Evolutionary conservation across 2,797 vertebrate genomes (phyloP).

Genomic region (Cottoperca gobio): DNA sequence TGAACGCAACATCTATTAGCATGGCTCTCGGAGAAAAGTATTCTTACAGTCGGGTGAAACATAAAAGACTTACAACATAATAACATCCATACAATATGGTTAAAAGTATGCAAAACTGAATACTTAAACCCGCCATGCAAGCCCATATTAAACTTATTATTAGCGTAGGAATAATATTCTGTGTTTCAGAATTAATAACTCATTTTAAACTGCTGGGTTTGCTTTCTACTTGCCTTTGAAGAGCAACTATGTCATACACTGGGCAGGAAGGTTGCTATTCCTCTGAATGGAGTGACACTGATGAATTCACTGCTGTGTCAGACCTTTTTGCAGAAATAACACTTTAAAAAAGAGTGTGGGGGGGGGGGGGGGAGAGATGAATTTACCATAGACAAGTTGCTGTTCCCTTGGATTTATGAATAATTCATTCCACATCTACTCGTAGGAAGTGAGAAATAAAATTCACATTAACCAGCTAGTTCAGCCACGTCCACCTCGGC

Average conservation of each 20-base stretch:
- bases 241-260: constrained; percentile 66
- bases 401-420: constrained; percentile 83
- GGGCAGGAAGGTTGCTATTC: constrained; percentile 34
- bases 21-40: neutral
- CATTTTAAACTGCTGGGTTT: constrained; percentile 39
- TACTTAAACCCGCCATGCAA: neutral
- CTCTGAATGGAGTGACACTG: constrained; percentile 68
- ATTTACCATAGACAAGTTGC: constrained; percentile 84
- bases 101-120: neutral
- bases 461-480: constrained; percentile 82
- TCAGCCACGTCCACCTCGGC: constrained; percentile 72
- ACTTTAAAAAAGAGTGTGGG: constrained; percentile 65
- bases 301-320: constrained; percentile 82
- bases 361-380: constrained; percentile 69
- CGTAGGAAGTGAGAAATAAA: constrained; percentile 81
- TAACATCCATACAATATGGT: neutral
- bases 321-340: constrained; percentile 78
- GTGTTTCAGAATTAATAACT: constrained; percentile 33
- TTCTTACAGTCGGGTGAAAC: neutral
- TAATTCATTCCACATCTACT: constrained; percentile 85
- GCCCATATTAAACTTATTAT: neutral
- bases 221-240: constrained; percentile 40
- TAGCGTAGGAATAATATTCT: neutral
- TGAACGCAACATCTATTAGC: neutral
- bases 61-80: neutral